Evolutionary conservation across 2,888 invertebrate species (phyloP), one percentile per base, ranked within the genome.

Genomic region (Scaeva pyrastri): DNA sequence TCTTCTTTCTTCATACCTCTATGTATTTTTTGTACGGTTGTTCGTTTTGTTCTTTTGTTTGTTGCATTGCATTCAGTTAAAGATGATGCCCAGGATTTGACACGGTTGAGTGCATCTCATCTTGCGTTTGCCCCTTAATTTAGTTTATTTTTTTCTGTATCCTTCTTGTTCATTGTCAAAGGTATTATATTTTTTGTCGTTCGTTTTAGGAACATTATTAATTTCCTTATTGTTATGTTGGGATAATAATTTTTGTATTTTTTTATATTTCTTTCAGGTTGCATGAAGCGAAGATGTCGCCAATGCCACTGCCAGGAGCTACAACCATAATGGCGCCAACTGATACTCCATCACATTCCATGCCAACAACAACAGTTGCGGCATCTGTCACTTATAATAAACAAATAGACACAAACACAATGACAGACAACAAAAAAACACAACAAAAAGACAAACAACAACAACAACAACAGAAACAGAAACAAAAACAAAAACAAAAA

Each of bases 291-390:
- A 87, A 74, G 78, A 88, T 88, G 88, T 86, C 88, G 84, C 89
- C 88, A 74, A 81, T 79, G 82, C 78, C 76, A 80, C 82, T 88
- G 80, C 88, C 88, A 80, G 88, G 88, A 77, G 85, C 81, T 79
- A 79, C 88, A 84, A 84, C 87, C 83, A 75, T 88, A 81, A 83
- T 87, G 84, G 87, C 88, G 84, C 88, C 88, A 82, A 86, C 88
- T 72, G 83, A 88, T 73, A 86, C 88, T 68, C 86, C 86, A 79
- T 78, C 83, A 41, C 85, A 88, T 73, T 86, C 86, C 58, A 76
- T 88, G 82, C 87, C 87, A 52, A 71, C 83, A 75, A 75, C 87
- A 84, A 68, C 88, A 87, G 87, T 88, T 66, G 84, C 84, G 56
- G 84, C 74, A 80, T 85, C 84, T 80, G 84, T 76, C 71, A 85